phyloP scores from a whole-genome alignment of 2,797 vertebrate species.

The Bothrops alternatus region DNA sequence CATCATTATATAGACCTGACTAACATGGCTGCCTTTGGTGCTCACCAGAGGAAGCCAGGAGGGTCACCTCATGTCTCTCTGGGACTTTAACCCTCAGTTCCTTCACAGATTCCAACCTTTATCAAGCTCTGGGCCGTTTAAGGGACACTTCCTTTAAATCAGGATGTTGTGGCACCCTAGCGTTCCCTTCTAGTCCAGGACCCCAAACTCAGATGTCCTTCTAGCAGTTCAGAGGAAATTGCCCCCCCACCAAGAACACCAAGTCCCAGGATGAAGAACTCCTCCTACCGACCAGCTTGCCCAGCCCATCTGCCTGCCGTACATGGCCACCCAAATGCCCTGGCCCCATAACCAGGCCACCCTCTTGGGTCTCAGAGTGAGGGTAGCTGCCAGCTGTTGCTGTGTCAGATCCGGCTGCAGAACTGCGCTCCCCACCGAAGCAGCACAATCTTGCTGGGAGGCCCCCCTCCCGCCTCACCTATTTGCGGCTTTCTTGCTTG shows the following conservation, averaged over 20 bases:
- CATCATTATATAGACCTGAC: background rate
- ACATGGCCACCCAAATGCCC: background rate
- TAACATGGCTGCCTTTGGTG: background rate
- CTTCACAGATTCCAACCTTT: background rate
- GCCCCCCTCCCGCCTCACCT: constrained; percentile 73
- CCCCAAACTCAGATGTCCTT: background rate
- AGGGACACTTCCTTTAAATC: background rate
- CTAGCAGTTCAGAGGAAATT: background rate
- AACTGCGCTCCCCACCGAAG: background rate
- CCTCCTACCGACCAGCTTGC: background rate
- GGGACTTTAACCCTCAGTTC: background rate
- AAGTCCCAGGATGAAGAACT: background rate
- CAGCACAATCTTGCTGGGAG: too few species aligned
- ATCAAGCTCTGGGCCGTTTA: background rate
- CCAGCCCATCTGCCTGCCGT: background rate
- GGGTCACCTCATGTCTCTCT: background rate
- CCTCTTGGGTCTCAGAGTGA: background rate
- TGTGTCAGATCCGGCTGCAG: background rate
- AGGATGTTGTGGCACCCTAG: background rate
- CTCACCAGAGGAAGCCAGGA: too few species aligned
- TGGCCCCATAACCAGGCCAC: background rate
- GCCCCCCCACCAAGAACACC: background rate
- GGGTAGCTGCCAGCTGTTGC: background rate
- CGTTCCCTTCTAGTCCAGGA: background rate
- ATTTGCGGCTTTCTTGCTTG: constrained; percentile 88